phyloP scores from a whole-genome alignment of 2,888 invertebrate species.

The Platypus cylindrus region DNA sequence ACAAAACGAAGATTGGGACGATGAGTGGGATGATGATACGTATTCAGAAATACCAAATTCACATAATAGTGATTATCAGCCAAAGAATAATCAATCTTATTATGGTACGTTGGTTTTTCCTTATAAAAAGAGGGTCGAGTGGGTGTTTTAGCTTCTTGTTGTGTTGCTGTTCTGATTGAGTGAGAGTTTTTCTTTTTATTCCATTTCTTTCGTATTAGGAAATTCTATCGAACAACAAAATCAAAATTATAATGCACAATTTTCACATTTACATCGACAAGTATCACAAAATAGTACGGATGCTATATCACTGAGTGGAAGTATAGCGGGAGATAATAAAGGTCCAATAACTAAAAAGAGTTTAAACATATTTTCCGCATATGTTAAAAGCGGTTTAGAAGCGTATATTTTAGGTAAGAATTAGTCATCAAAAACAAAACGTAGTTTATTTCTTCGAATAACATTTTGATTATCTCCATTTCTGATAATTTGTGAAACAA shows the following conservation, averaged over 20 bases:
- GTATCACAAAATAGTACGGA: too few species aligned
- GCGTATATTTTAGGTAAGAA: slow-evolving; percentile 70
- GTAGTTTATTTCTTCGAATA: too few species aligned
- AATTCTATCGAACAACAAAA: slow-evolving; percentile 4
- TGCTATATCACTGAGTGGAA: slow-evolving; percentile 28
- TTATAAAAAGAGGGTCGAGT: too few species aligned
- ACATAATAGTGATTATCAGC: slow-evolving; percentile 14
- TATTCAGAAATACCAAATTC: slow-evolving; percentile 58
- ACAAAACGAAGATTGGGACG: slow-evolving; percentile 36
- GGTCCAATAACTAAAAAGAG: slow-evolving; percentile 59
- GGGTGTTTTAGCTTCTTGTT: slow-evolving; percentile 11
- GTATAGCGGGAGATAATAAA: slow-evolving; percentile 41
- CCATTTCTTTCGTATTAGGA: slow-evolving; percentile 2
- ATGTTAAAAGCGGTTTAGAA: slow-evolving; percentile 83
- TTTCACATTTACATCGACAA: slow-evolving; percentile 12
- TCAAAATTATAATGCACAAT: slow-evolving; percentile 24
- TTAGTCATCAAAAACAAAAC: too few species aligned
- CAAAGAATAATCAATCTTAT: slow-evolving; percentile 12
- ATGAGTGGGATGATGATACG: slow-evolving; percentile 61
- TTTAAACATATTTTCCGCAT: slow-evolving; percentile 71
- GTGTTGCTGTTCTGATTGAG: slow-evolving; percentile 1
- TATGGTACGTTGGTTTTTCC: slow-evolving; percentile 1
- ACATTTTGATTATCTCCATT: too few species aligned
- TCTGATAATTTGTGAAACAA: too few species aligned
- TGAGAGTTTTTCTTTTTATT: slow-evolving; percentile 3